Evolutionary conservation across 1,140 invertebrate species (phyloP).

Genomic region (Tyrophagus putrescentiae): DNA sequence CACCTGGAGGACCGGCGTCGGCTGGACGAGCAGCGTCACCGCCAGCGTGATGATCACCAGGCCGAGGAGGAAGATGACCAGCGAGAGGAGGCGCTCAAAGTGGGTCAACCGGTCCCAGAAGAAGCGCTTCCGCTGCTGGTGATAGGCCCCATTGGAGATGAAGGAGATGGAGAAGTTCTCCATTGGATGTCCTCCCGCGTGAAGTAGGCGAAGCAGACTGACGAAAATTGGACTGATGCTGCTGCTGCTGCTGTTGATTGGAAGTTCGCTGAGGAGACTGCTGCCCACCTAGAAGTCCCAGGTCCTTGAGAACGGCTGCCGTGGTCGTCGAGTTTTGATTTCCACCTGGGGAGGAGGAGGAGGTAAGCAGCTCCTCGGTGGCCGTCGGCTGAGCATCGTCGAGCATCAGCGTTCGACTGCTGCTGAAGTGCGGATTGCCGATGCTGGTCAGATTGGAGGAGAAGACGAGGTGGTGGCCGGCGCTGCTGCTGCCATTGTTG

Average conservation of each 20-base stretch:
- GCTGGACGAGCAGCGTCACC: slow-evolving; percentile 38
- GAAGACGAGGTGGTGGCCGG: slow-evolving; percentile 1
- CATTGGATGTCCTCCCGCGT: slow-evolving; percentile 17
- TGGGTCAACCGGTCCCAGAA: slow-evolving; percentile 44
- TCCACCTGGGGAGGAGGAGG: no score
- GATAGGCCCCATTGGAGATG: slow-evolving; percentile 21
- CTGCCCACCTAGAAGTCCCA: no score
- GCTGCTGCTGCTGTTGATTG: slow-evolving; percentile 14
- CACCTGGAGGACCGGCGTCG: slow-evolving; percentile 23
- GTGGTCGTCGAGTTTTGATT: not conserved
- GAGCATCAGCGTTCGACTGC: not conserved
- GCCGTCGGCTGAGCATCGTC: not conserved
- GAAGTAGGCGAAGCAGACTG: no score
- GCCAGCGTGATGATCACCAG: slow-evolving; percentile 38
- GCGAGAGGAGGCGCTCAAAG: slow-evolving; percentile 42
- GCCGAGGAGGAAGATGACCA: slow-evolving; percentile 42
- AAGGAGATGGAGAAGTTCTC: slow-evolving; percentile 23
- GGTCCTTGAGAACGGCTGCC: no score
- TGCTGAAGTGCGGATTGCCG: slow-evolving; percentile 11
- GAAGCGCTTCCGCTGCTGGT: slow-evolving; percentile 35
- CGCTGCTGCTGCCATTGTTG: no score
- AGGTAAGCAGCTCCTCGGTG: no score
- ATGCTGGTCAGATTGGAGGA: slow-evolving; percentile 1
- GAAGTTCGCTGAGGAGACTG: not conserved
- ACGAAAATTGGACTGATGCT: slow-evolving; percentile 21